Evolutionary conservation across 2,888 invertebrate genomes (phyloP).

Genomic region (Heliconius ethilla): DNA sequence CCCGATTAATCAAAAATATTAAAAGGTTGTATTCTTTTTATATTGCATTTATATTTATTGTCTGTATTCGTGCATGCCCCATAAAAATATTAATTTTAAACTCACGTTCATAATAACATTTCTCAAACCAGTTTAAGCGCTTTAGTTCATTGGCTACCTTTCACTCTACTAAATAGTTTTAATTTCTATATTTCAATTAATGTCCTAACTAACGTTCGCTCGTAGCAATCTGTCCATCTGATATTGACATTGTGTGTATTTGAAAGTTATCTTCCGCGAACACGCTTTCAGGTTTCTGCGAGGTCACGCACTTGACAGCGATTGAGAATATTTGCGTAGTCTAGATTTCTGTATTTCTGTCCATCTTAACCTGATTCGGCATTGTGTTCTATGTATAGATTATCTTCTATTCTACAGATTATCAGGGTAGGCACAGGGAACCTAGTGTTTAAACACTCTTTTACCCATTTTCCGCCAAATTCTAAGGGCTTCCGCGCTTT

Average conservation of each 20-base stretch:
- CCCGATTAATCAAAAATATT: neutral
- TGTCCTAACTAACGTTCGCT: slow-evolving; percentile 41
- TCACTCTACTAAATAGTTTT: slow-evolving; percentile 49
- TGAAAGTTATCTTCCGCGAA: slow-evolving; percentile 71
- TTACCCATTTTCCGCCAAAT: too few relatives aligned
- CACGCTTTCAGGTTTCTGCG: slow-evolving; percentile 58
- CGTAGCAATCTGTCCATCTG: slow-evolving; percentile 43
- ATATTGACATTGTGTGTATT: slow-evolving; percentile 73
- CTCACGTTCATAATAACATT: neutral
- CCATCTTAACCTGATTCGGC: slow-evolving; percentile 28
- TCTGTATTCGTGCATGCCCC: neutral
- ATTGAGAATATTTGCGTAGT: slow-evolving; percentile 35
- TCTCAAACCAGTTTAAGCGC: neutral
- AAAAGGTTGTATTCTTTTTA: neutral
- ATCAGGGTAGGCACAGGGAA: too few relatives aligned
- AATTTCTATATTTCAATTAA: slow-evolving; percentile 32
- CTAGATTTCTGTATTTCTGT: slow-evolving; percentile 28
- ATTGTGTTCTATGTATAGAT: slow-evolving; percentile 8
- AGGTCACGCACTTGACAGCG: slow-evolving; percentile 58
- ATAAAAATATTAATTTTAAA: neutral
- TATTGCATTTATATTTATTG: too few relatives aligned
- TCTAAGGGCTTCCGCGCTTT: too few relatives aligned
- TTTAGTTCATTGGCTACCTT: slow-evolving; percentile 53
- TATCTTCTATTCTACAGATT: neutral
- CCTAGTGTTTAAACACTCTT: too few relatives aligned